Base-by-base conservation (phyloP, 2,888 invertebrate species). In the Pediacus dermestoides region DNA sequence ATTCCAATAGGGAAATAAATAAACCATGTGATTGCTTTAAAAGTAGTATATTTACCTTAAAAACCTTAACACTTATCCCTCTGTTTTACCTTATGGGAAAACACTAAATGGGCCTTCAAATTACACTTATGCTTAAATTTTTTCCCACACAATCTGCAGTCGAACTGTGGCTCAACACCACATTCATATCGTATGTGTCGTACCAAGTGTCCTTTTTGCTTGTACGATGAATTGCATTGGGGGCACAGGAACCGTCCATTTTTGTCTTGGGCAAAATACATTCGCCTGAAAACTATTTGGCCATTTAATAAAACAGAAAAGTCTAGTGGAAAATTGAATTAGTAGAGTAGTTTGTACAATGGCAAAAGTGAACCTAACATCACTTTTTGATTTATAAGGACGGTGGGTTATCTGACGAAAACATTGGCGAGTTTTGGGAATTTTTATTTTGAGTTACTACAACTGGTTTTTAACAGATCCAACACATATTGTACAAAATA, bases 91-190 rank as follows among this genome's bases (percentile, higher is more conserved):
- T 70, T 72, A 40, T 68, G 55, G 66, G 71, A 67, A 37, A 52
- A 52, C 4, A 51, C 35, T 25, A 50, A 53, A 46, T 76, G 75
- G 11, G 71, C 60, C 42, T 70, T 61, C n/a, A 75, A 57, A 51
- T 74, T 74, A 47, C 71, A 71, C 49, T 72, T 73, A 55, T 74
- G 74, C 51, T 73, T 61, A 48, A 58, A 64, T 40, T 52, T 55
- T 42, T 53, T 71, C 41, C 64, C 64, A 43, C 74, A 74, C 22
- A 72, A 58, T 4, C 66, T 66, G 42, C 74, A 75, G 42, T 70
- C 68, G 48, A 73, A 74, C 45, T 72, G 67, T 1, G 73, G 72
- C 36, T 58, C 58, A 3, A 60, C 58, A 2, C 63, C 64, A 41
- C 66, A 66, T 37, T 63, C 64, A 40, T 57, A 65, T 37, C 58